Evolutionary conservation across 2,113 vertebrate genomes (phyloP), one percentile per base, ranked within the genome.

Genomic region (Aplodontia rufa): DNA sequence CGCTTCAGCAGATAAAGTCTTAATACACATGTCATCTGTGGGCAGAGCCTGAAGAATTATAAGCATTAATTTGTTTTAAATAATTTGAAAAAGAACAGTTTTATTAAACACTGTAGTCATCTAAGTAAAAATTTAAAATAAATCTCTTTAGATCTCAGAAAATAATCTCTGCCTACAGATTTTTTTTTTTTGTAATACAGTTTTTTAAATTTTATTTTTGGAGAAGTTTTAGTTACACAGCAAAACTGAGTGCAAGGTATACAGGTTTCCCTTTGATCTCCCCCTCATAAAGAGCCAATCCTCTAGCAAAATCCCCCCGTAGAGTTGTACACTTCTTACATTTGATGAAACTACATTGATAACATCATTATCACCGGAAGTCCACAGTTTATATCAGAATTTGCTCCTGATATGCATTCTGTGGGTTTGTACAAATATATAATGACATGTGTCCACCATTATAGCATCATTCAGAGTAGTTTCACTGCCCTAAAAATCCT

Each of bases 31-130:
- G 95, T 58, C 80, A 80, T 85, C 76, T 95, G 84, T 79, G 91
- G 92, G 71, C 74, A 95, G 85, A 93, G 75, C 19, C 90, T 90
- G 78, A 97, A 93, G 91, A 95, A 97, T 97, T 97, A 90, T 95
- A 98, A 97, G 81, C 72, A 95, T 96, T 97, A 92, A 96, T 96
- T 97, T 95, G 96, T 97, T 96, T 97, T 90, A 97, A 97, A 97
- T 96, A 96, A 94, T 97, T 97, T 97, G 92, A 84, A 96, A 95
- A 97, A 97, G 90, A 93, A 93, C 37, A 49, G 82, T 95, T 97
- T 95, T 95, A 76, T 17, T 22, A 96, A 97, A 72, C 35, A 95
- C 49, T 0, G 0, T 5, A 74, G 68, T 55, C 49, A 78, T 90
- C 79, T 93, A 32, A 58, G 45, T 80, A 32, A 87, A 74, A 96